Percentiles rank a stretch among this genome's conserved stretches.
Evolutionary conservation across 2,113 vertebrate species (phyloP).

Genomic region (Mirounga angustirostris): DNA sequence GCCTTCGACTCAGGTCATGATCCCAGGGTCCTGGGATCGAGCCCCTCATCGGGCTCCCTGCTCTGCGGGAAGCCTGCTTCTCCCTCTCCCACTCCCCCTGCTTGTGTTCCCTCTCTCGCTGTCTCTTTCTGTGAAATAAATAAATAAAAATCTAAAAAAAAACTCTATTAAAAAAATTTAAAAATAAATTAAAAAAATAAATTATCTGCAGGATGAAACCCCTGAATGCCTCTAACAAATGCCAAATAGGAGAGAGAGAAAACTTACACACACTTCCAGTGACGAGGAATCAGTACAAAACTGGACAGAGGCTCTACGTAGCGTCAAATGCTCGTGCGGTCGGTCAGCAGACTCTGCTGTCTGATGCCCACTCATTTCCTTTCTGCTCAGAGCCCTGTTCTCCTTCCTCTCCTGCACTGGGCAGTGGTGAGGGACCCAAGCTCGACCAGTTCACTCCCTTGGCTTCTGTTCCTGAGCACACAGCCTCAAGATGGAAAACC

Average conservation of each 20-base stretch:
- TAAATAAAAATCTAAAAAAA: too few species aligned
- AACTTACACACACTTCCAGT: background rate
- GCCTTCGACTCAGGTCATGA: too few species aligned
- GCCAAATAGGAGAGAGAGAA: background rate
- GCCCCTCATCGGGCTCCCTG: too few species aligned
- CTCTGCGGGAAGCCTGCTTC: too few species aligned
- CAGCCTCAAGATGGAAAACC: background rate
- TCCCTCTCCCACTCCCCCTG: too few species aligned
- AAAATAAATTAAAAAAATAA: too few species aligned
- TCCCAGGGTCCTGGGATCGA: too few species aligned
- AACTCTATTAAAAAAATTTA: too few species aligned
- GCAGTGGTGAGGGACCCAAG: background rate
- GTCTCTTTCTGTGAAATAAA: too few species aligned
- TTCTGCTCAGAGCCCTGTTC: background rate
- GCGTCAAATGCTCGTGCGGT: background rate
- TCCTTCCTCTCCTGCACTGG: background rate
- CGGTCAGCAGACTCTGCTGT: too few species aligned
- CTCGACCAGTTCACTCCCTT: background rate
- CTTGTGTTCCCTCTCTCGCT: too few species aligned
- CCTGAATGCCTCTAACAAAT: background rate
- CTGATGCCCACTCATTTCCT: background rate
- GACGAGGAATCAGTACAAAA: background rate
- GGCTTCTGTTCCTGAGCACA: background rate
- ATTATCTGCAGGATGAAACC: background rate
- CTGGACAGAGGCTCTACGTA: rapidly evolving